These are phyloP conservation scores for Drosophila lacertosa DNA, from an alignment of 1,140 invertebrate species.

Conservation along the genomic window DNA sequence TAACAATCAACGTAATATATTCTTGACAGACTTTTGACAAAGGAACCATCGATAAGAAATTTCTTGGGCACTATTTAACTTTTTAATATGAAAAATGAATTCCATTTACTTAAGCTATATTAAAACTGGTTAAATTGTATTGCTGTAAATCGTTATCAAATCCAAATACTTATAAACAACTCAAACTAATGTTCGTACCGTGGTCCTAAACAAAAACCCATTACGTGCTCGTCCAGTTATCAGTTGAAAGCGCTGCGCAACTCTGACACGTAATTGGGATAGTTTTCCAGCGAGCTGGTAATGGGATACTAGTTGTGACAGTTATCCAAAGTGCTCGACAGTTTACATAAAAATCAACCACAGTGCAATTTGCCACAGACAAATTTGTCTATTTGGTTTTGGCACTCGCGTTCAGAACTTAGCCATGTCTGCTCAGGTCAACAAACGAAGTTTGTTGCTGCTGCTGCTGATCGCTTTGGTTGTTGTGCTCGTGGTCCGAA, in stretches of 20 bases:
- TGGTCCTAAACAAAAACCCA: no score
- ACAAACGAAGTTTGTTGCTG: slow-evolving; percentile 25
- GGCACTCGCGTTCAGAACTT: not conserved
- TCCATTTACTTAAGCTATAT: no score
- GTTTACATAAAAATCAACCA: not conserved
- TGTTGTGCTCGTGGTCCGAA: slow-evolving; percentile 33
- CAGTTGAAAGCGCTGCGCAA: not conserved
- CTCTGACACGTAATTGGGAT: slow-evolving; percentile 20
- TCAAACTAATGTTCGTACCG: no score
- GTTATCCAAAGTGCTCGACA: not conserved
- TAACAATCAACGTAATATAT: no score
- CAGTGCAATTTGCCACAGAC: not conserved
- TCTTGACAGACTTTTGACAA: no score
- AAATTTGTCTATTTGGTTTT: not conserved
- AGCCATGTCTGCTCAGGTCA: slow-evolving; percentile 19
- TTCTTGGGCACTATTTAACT: no score
- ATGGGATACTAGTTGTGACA: slow-evolving; percentile 1
- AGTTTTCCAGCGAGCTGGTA: not conserved
- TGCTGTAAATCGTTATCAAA: no score
- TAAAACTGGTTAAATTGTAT: no score
- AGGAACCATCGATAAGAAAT: no score
- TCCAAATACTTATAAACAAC: no score
- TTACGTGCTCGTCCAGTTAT: not conserved
- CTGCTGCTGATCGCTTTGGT: slow-evolving; percentile 30
- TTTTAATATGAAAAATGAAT: no score